A percentile compares a stretch with the other conserved stretches of the same genome.
Evolutionary conservation across 2,797 vertebrate genomes (phyloP).

Genomic region (Gallinago solitaria): DNA sequence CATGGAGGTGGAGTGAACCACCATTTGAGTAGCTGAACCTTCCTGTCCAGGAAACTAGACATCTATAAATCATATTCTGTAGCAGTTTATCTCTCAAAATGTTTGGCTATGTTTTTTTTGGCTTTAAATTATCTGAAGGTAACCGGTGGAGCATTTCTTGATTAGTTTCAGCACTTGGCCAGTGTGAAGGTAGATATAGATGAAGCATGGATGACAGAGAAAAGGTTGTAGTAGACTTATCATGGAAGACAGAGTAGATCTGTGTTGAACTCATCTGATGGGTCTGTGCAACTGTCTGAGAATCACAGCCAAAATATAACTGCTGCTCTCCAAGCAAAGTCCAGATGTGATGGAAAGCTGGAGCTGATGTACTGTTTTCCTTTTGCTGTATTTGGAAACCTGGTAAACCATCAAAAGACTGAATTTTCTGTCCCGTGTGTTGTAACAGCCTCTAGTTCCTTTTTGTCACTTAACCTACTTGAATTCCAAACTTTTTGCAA

Average conservation of each 20-base stretch:
- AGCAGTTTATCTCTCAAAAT: background rate
- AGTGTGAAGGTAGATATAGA: background rate
- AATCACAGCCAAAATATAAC: background rate
- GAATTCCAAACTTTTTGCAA: slow-evolving; percentile 1
- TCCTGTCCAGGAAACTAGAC: background rate
- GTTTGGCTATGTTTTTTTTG: background rate
- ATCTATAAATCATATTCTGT: background rate
- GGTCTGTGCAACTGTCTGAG: background rate
- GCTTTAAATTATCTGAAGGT: background rate
- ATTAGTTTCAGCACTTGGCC: background rate
- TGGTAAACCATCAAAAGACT: background rate
- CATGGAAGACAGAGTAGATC: background rate
- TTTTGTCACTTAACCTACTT: background rate
- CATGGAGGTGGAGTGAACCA: background rate
- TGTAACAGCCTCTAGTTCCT: background rate
- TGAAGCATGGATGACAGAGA: background rate
- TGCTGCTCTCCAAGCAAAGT: background rate
- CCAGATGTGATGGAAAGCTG: background rate
- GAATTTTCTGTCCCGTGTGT: background rate
- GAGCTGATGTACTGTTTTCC: background rate
- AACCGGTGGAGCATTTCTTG: background rate
- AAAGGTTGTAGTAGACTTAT: background rate
- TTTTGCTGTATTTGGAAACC: background rate
- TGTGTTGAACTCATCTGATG: background rate
- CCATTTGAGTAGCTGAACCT: background rate